Percentiles rank a stretch among this genome's conserved stretches.
These are phyloP conservation scores for Drepana falcataria DNA, from an alignment of 2,888 invertebrate genomes.

Conservation along the genomic window DNA sequence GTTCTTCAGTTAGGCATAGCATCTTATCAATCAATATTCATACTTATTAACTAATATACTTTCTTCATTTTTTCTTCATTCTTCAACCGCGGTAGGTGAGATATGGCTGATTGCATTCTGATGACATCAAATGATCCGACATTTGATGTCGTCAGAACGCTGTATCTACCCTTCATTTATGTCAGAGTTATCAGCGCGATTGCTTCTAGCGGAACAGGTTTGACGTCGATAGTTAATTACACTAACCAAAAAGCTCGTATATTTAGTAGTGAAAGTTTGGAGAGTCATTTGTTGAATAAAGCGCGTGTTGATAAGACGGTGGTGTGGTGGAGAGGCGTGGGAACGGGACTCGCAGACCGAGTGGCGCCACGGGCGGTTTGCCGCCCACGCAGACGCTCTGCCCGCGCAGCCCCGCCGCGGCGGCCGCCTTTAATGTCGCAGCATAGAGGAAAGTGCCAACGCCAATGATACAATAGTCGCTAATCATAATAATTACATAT, in stretches of 20 bases:
- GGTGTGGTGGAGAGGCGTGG: slow-evolving; percentile 39
- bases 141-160: too few species aligned
- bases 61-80: too few species aligned
- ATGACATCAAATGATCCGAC: too few species aligned
- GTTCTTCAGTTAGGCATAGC: too few species aligned
- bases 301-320: slow-evolving; percentile 43
- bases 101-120: too few species aligned
- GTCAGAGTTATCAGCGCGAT: background rate
- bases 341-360: slow-evolving; percentile 60
- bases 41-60: too few species aligned
- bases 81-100: too few species aligned
- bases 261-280: slow-evolving; percentile 62
- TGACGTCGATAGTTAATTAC: background rate
- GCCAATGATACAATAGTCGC: too few species aligned
- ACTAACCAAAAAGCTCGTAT: background rate
- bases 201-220: background rate
- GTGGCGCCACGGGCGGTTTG: slow-evolving; percentile 64
- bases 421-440: background rate
- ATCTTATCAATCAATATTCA: too few species aligned
- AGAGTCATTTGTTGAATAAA: slow-evolving; percentile 53
- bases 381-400: slow-evolving; percentile 31
- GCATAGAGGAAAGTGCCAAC: too few species aligned
- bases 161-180: background rate
- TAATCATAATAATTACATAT: too few species aligned
- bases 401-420: slow-evolving; percentile 6